Base-by-base conservation (phyloP, 2,888 invertebrate genomes). In the Cacoxenus indagator region DNA sequence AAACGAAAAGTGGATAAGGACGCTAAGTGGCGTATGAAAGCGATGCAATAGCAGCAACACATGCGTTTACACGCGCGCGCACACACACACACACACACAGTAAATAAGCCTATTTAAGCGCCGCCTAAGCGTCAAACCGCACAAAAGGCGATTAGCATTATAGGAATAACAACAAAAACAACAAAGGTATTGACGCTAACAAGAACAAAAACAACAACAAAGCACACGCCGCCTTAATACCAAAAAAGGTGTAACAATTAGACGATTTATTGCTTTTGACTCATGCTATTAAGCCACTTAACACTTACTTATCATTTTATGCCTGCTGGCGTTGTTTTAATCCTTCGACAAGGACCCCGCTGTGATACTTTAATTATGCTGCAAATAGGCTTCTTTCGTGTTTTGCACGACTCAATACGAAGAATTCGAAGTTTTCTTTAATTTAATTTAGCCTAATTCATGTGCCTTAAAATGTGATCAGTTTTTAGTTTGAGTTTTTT, bases 261-360 rank as follows among this genome's bases (percentile, higher is more conserved):
- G 8, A 14, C 37, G 37, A 37, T 37, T 37, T 37, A 37, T 37
- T 37, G 37, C 14, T 14, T 54, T 51, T n/a, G 17, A 54, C 14
- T 27, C 22, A 45, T 57, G 67, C 64, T 65, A 48, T 71, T 64
- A 6, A 8, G 22, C 14, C 46, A 46, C 1, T 29, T 55, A 29
- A 26, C 70, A 81, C 81, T 81, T 82, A 81, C 81, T 78, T 81
- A 83, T 81, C 83, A 81, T 83, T 81, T 83, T 81, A 80, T 76
- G 82, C 76, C 76, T 75, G 78, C 73, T 70, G 76, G 83, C 80
- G 77, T 75, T 75, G 73, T 70, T 80, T 72, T 69, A 83, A 80
- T 80, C 82, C 82, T 75, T 73, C 57, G 73, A 70, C 70, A 74
- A 74, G 83, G 81, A 81, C 74, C 76, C 72, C 65, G 65, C 65